phyloP scores from a whole-genome alignment of 2,888 invertebrate species.

The Diaphora mendica region DNA sequence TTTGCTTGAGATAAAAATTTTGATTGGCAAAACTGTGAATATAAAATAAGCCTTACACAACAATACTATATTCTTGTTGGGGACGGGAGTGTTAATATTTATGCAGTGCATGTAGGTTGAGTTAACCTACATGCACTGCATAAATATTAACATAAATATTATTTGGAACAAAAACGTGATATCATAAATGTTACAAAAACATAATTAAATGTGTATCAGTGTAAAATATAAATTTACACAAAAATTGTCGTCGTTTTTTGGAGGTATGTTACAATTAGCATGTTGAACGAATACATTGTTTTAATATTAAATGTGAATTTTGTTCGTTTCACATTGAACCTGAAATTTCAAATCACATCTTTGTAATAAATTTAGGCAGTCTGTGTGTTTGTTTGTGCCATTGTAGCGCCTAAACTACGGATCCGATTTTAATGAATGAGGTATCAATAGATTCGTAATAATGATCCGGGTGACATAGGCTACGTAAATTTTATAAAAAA shows the following conservation, averaged over 20 bases:
- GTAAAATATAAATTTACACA: neutral
- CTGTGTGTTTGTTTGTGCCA: too few relatives aligned
- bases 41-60: too few relatives aligned
- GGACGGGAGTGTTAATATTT: neutral
- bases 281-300: neutral
- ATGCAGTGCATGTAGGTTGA: neutral
- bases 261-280: neutral
- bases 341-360: neutral
- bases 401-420: too few relatives aligned
- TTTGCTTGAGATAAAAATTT: too few relatives aligned
- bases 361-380: neutral
- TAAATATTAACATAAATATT: too few relatives aligned
- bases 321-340: neutral
- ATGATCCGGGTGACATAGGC: too few relatives aligned
- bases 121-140: too few relatives aligned
- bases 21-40: too few relatives aligned
- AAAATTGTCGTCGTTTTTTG: neutral
- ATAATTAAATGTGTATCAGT: neutral
- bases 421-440: too few relatives aligned
- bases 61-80: too few relatives aligned
- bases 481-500: too few relatives aligned
- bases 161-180: neutral
- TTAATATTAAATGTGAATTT: neutral
- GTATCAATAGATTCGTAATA: too few relatives aligned
- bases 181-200: neutral